Conservation (phyloP, 2,113 vertebrate genomes). For the Pterocles burchelli region DNA sequence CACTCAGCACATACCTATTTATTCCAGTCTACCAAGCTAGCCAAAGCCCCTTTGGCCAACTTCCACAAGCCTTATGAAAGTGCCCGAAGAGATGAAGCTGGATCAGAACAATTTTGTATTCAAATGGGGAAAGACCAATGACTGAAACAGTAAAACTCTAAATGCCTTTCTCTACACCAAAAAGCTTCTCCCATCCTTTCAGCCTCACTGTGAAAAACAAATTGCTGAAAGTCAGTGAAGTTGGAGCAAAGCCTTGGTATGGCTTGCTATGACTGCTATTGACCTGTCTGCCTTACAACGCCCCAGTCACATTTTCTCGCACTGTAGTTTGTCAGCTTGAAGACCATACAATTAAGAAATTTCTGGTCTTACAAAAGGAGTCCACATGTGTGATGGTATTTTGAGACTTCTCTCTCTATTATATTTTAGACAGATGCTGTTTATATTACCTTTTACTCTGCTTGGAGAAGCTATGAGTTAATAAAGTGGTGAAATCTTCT, state of each 20-base stretch:
- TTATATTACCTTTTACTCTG: neutral
- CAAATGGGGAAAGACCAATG: fast-evolving
- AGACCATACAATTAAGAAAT: neutral
- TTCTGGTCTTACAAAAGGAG: neutral
- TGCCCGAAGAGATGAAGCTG: neutral
- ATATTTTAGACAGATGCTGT: neutral
- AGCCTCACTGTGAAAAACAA: neutral
- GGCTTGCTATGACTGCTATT: neutral
- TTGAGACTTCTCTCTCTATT: neutral
- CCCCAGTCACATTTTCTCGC: neutral
- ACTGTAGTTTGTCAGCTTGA: neutral
- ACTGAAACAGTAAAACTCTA: neutral
- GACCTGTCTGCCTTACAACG: neutral
- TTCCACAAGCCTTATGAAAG: neutral
- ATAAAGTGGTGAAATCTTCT: neutral
- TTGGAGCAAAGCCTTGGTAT: neutral
- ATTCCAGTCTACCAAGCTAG: neutral
- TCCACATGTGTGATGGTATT: neutral
- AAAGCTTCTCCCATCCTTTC: neutral
- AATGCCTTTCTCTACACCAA: neutral
- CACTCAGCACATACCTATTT: neutral
- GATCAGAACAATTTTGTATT: neutral
- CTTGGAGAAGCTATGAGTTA: neutral
- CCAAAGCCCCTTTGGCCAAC: neutral
- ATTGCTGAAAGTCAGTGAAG: neutral